Base-by-base conservation (phyloP, 2,888 invertebrate genomes). In the Cosmopolites sordidus region DNA sequence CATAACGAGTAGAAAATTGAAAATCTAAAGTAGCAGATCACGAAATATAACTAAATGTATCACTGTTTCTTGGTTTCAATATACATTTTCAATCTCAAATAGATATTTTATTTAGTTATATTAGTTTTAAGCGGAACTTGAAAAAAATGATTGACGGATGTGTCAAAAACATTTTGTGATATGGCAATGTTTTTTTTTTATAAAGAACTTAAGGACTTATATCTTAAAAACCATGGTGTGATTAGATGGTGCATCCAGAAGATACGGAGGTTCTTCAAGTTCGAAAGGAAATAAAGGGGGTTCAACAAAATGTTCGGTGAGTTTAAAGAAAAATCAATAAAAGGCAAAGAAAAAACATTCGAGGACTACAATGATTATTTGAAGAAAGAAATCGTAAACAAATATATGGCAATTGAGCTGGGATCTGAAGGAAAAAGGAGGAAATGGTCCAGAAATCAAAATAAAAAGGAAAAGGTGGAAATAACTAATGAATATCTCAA, bases 301-400 rank as follows among this genome's bases (percentile, higher is more conserved):
- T 63, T 68, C 16, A 62, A 61, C 18, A 61, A 58, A 29, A 60
- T 55, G 15, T 61, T 68, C 12, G 63, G 62, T 1, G 62, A 62
- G 42, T 67, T 65, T 56, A 58, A 60, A 4, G 58, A 64, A 18
- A 51, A 49, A 47, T 59, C 59, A 15, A 56, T 64, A 47, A 22
- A 52, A 45, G 57, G 56, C 12, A 54, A 54, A 29, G 61, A 61
- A 30, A 58, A 57, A 27, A 46, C 70, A 17, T 61, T 71, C 16
- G 60, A 66, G 14, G 64, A 67, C 12, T 72, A 69, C 52, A 66
- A 67, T 43, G 62, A 62, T 11, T 62, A 66, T 6, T 60, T 69
- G 47, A 62, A 64, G 43, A 60, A 62, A 48, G 66, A 67, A 53
- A 50, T 63, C 16, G 55, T 63, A 1, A 56, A 63, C 8, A 61